These are phyloP conservation scores for Scelioninae gen. 1 DNA, from an alignment of 2,888 invertebrate species.

Conservation along the genomic window DNA sequence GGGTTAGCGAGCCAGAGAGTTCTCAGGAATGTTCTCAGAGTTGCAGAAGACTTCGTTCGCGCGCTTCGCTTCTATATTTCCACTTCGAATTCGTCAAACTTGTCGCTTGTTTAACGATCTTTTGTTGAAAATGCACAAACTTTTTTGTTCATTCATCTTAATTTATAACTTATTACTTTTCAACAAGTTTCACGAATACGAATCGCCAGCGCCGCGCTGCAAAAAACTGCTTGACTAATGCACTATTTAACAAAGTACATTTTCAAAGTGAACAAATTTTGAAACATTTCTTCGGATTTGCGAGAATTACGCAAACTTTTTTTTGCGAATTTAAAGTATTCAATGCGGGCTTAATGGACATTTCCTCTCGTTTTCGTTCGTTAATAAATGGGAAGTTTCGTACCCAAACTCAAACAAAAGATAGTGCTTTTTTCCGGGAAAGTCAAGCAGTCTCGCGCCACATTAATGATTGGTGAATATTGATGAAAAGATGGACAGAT, in stretches of 20 bases:
- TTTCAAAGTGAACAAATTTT: too few species aligned
- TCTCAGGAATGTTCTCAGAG: slow-evolving; percentile 79
- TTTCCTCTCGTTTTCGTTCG: too few species aligned
- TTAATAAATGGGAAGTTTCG: too few species aligned
- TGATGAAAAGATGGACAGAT: slow-evolving; percentile 72
- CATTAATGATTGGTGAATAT: slow-evolving; percentile 70
- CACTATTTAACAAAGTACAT: not conserved
- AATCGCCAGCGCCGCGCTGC: slow-evolving; percentile 79
- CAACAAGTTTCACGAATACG: slow-evolving; percentile 53
- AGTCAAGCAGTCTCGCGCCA: slow-evolving; percentile 82
- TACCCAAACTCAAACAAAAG: not conserved
- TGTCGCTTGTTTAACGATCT: not conserved
- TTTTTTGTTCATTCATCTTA: not conserved
- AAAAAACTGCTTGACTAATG: slow-evolving; percentile 77
- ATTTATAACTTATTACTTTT: not conserved
- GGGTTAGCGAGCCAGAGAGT: slow-evolving; percentile 75
- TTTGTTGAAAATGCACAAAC: not conserved
- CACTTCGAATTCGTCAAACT: slow-evolving; percentile 51
- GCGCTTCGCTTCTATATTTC: slow-evolving; percentile 49
- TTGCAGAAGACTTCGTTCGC: slow-evolving; percentile 80
- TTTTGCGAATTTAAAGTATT: too few species aligned
- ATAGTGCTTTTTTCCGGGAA: slow-evolving; percentile 15
- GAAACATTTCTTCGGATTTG: not conserved
- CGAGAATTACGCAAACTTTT: slow-evolving; percentile 20
- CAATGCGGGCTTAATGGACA: too few species aligned